Percentiles rank a stretch among this genome's conserved stretches.
Conservation (phyloP, 1,140 invertebrate species). For the Drosophila lacertosa region DNA sequence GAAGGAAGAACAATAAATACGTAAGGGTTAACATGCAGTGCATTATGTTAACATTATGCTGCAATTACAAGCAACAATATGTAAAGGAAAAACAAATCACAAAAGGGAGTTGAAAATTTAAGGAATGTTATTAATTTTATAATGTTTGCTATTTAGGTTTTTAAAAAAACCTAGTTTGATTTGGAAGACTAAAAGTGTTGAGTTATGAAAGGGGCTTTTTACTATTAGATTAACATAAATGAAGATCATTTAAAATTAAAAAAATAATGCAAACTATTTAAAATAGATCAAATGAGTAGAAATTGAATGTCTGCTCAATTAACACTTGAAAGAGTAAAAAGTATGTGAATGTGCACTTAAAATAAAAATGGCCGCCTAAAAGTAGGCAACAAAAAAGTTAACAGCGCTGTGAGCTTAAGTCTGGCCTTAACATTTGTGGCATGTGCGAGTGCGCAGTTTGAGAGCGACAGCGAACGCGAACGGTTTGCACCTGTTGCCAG, state of each 20-base stretch:
- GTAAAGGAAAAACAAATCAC: too few relatives aligned
- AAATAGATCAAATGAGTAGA: background rate
- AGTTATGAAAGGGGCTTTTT: too few relatives aligned
- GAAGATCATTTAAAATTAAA: too few relatives aligned
- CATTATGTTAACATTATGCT: background rate
- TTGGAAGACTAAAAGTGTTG: too few relatives aligned
- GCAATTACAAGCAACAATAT: too few relatives aligned
- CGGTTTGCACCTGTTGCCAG: slow-evolving; percentile 65
- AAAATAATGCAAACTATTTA: background rate
- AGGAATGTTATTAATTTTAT: too few relatives aligned
- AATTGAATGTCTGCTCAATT: too few relatives aligned
- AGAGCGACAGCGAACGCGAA: slow-evolving; percentile 53
- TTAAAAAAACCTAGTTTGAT: too few relatives aligned
- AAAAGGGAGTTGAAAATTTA: too few relatives aligned
- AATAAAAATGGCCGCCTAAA: background rate
- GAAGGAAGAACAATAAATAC: background rate
- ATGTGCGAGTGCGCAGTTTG: slow-evolving; percentile 41
- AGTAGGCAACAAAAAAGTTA: slow-evolving; percentile 19
- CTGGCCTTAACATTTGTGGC: slow-evolving; percentile 2
- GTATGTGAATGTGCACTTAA: background rate
- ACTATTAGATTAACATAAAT: too few relatives aligned
- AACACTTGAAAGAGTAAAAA: background rate
- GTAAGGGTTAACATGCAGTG: background rate
- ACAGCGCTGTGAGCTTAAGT: slow-evolving; percentile 6
- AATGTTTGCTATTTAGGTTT: too few relatives aligned